These are phyloP conservation scores for Entomobrya proxima DNA, from an alignment of 2,888 invertebrate genomes.

Conservation along the genomic window DNA sequence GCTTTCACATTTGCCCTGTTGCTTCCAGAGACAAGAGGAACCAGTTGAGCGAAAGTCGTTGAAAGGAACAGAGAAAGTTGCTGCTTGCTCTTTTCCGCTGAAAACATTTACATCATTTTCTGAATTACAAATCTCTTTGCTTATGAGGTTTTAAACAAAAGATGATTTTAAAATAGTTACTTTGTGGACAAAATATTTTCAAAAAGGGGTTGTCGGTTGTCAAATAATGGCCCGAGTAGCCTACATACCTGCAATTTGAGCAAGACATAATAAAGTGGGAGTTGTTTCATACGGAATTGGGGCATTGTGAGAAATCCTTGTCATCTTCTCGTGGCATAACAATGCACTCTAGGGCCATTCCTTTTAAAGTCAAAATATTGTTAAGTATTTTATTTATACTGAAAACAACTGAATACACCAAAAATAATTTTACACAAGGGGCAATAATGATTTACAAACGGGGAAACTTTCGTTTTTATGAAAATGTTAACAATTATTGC, in stretches of 20 bases:
- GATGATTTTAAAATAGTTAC: no score
- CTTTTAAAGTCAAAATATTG: neutral
- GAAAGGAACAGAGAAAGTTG: neutral
- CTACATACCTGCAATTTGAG: no score
- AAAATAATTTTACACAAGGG: neutral
- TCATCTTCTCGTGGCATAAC: neutral
- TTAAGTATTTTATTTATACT: neutral
- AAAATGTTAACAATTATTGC: neutral
- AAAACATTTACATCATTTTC: neutral
- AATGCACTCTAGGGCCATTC: neutral
- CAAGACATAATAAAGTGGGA: neutral
- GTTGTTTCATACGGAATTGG: neutral
- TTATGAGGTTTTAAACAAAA: neutral
- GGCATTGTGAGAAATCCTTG: neutral
- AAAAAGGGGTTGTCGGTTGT: no score
- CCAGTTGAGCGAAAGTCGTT: neutral
- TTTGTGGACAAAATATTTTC: no score
- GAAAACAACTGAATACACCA: neutral
- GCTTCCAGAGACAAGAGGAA: slow-evolving; percentile 19
- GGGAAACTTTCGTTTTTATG: neutral
- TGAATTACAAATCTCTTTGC: no score
- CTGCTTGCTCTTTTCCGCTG: slow-evolving; percentile 1
- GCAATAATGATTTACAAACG: neutral
- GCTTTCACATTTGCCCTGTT: slow-evolving; percentile 49
- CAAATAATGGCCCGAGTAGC: no score